Conservation (phyloP, 2,113 vertebrate species). For the Platysternon megacephalum region DNA sequence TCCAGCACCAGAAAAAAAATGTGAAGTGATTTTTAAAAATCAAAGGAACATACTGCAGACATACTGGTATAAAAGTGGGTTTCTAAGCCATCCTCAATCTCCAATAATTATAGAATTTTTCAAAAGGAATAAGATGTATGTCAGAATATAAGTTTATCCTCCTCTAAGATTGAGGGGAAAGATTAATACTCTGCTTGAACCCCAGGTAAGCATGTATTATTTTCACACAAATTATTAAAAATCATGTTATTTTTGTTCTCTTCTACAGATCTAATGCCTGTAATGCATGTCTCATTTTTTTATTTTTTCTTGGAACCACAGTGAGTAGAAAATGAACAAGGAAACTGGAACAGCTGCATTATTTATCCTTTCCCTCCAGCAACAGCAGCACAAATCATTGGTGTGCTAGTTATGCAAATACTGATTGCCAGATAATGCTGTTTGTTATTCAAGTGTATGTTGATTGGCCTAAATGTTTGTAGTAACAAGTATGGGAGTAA, state of each 20-base stretch:
- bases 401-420: neutral
- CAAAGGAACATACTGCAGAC: neutral
- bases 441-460: neutral
- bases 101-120: neutral
- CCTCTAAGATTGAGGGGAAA: neutral
- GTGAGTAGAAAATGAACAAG: neutral
- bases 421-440: neutral
- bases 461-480: neutral
- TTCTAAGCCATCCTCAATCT: neutral
- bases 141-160: neutral
- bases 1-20: neutral
- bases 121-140: neutral
- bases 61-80: neutral
- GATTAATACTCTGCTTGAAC: neutral
- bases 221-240: fast-evolving
- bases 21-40: neutral
- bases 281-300: neutral
- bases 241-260: neutral
- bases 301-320: neutral
- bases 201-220: neutral
- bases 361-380: neutral
- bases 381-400: neutral
- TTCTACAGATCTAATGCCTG: neutral
- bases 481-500: neutral
- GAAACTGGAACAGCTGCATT: neutral